Base-by-base conservation (phyloP, 2,888 invertebrate species). In the Galeopsomyia nigrocyanea region DNA sequence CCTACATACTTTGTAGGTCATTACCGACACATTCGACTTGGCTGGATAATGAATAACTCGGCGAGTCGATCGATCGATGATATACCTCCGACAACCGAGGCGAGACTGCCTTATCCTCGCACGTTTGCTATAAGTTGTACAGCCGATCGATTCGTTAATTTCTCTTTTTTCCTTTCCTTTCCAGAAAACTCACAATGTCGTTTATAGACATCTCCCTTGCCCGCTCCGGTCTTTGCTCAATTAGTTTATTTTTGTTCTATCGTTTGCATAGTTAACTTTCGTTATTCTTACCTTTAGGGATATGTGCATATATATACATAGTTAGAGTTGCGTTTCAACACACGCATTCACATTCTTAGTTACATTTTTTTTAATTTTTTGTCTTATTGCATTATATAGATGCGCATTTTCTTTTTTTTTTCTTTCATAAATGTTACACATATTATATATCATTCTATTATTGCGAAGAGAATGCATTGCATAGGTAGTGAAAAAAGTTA, bases 41-140 rank as follows among this genome's bases (percentile, higher is more conserved):
- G 53, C 31, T 63, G 67, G 73, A 69, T 69, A 66, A 70, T 80
- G 82, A 80, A 78, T 80, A 68, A 79, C 77, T 77, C 78, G 77
- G 76, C 78, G 77, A 79, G 79, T 78, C 80, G 82, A 81, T 83
- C 79, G 80, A 82, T 83, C 80, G 78, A 81, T 79, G 51, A 68
- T 64, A 64, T 49, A 51, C 50, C 21, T 39, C n/a, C 47, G 47
- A 39, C 39, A 39, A 10, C 39, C 21, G 39, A 39, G 39, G 39
- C 39, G 10, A 39, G 39, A 39, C 39, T 39, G 7, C 39, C 39
- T 39, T 31, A 3, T 31, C 39, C 39, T 39, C 39, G 26, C 26
- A 26, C 39, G 7, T 39, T 39, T 39, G 39, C 10, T 39, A 13
- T 7, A 13, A 3, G 39, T 9, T 39, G 7, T 39, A 39, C 39